Conservation (phyloP, 2,888 invertebrate genomes). For the Orthosia gracilis region DNA sequence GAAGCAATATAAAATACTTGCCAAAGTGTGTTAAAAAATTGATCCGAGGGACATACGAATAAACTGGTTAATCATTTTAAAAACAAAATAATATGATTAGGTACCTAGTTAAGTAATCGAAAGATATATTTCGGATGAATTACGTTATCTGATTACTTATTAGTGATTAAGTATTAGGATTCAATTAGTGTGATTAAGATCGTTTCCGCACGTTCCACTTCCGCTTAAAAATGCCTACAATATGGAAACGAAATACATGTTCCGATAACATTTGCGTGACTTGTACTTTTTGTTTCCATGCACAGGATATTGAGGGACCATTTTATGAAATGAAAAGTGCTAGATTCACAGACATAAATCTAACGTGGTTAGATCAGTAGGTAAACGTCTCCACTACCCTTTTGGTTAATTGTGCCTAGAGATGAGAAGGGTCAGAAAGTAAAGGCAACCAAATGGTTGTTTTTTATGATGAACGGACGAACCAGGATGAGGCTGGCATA, state of each 20-base stretch:
- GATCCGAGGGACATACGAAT: neutral
- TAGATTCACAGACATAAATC: no score
- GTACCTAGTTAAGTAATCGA: constrained; percentile 21
- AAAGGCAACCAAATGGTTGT: no score
- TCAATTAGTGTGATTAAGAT: constrained; percentile 62
- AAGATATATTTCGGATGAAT: constrained; percentile 45
- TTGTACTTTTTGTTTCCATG: constrained; percentile 13
- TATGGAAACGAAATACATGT: constrained; percentile 57
- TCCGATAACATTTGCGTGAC: constrained; percentile 50
- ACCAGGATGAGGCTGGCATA: no score
- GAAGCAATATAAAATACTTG: no score
- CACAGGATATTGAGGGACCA: neutral
- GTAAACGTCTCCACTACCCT: neutral
- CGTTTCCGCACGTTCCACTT: constrained; percentile 56
- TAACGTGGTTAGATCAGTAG: neutral
- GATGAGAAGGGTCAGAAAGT: no score
- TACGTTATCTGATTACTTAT: constrained; percentile 52
- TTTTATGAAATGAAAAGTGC: neutral
- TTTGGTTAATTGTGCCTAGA: no score
- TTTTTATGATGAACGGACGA: no score
- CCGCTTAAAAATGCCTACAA: constrained; percentile 23
- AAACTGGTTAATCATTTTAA: neutral
- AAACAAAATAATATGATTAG: neutral
- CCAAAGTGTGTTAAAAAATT: neutral
- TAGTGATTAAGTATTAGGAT: constrained; percentile 36